Conservation (phyloP, 1,140 invertebrate genomes). For the Philotrypesis tridentata region DNA sequence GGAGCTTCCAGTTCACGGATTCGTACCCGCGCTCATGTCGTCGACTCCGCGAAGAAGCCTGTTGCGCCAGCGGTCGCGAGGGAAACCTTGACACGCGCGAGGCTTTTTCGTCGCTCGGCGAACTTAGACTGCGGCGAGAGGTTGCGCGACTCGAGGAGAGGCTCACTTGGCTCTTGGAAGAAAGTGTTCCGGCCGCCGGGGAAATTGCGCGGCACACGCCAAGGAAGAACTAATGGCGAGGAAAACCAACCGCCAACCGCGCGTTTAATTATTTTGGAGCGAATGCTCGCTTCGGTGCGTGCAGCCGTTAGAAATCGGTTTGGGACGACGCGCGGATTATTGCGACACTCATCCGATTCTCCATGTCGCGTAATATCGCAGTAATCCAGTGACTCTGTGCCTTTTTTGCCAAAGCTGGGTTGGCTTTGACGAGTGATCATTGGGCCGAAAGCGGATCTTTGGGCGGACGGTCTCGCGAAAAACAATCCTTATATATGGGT, state of each 20-base stretch:
- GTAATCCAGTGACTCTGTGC: no score
- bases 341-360: not conserved
- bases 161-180: slow-evolving; percentile 42
- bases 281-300: not conserved
- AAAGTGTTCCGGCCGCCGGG: slow-evolving; percentile 41
- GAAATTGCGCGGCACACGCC: slow-evolving; percentile 19
- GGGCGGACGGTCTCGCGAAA: no score
- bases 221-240: not conserved
- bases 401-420: no score
- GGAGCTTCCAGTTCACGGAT: not conserved
- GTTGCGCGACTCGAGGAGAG: not conserved
- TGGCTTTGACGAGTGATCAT: no score
- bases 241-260: not conserved
- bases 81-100: slow-evolving; percentile 4
- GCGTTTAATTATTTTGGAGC: not conserved
- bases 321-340: not conserved
- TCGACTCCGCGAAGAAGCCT: not conserved
- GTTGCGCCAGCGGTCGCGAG: no score
- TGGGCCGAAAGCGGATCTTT: no score
- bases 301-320: slow-evolving; percentile 11
- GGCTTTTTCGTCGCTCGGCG: slow-evolving; percentile 22
- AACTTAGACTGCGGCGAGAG: slow-evolving; percentile 42
- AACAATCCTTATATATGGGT: no score
- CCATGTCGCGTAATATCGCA: no score
- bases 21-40: not conserved